A percentile compares a stretch with the other conserved stretches of the same genome.
These are phyloP conservation scores for Phrynocephalus versicolor DNA, from an alignment of 2,113 vertebrate genomes.

Conservation along the genomic window DNA sequence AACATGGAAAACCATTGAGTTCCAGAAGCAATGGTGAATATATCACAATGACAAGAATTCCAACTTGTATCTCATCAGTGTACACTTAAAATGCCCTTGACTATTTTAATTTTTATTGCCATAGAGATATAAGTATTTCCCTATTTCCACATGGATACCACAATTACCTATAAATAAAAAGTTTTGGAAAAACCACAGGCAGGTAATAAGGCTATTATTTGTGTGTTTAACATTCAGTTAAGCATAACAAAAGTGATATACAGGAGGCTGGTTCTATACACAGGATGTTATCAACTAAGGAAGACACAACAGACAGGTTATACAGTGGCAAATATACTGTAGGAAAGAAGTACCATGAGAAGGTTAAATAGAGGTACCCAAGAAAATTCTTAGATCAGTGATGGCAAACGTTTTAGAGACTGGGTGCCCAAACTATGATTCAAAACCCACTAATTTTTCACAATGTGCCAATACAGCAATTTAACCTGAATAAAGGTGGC, in stretches of 20 bases:
- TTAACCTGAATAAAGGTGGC: too few species aligned
- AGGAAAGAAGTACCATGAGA: background rate
- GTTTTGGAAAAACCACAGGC: background rate
- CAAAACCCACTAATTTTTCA: too few species aligned
- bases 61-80: too few species aligned
- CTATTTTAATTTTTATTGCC: background rate
- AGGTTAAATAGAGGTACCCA: background rate
- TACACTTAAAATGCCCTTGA: background rate
- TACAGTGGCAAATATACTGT: too few species aligned
- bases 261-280: too few species aligned
- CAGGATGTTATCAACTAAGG: background rate
- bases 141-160: too few species aligned
- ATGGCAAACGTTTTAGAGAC: too few species aligned
- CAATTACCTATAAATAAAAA: conserved; percentile 5
- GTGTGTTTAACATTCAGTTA: rapidly evolving
- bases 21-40: background rate
- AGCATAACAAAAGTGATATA: background rate
- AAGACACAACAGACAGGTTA: background rate
- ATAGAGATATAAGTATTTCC: background rate
- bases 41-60: background rate
- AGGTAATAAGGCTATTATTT: background rate
- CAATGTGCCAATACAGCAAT: too few species aligned
- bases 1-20: background rate
- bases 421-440: too few species aligned
- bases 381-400: too few species aligned